Evolutionary conservation across 2,888 invertebrate genomes (phyloP).

Genomic region (Dexiosoma caninum): DNA sequence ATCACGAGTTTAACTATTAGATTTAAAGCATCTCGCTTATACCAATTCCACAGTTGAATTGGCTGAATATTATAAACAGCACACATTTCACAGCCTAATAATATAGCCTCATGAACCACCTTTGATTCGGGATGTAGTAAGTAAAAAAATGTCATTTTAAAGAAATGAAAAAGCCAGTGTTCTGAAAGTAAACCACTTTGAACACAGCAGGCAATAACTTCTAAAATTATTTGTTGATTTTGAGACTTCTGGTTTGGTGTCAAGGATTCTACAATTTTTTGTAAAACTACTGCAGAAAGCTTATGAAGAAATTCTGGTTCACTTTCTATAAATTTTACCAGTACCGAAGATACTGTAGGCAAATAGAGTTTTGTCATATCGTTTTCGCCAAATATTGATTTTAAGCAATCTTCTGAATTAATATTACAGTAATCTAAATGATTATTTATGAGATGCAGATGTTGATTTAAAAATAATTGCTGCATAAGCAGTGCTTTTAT

Average conservation of each 20-base stretch:
- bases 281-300: constrained; percentile 65
- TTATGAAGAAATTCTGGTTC: constrained; percentile 65
- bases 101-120: constrained; percentile 74
- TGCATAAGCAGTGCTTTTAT: constrained; percentile 45
- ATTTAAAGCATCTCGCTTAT: constrained; percentile 74
- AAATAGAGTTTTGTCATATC: constrained; percentile 37
- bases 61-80: constrained; percentile 71
- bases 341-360: constrained; percentile 52
- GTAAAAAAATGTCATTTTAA: constrained; percentile 74
- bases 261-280: constrained; percentile 57
- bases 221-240: constrained; percentile 66
- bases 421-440: constrained; percentile 66
- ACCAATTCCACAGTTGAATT: constrained; percentile 76
- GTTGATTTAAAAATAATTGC: constrained; percentile 35
- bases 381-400: constrained; percentile 16
- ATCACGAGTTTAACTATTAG: constrained; percentile 72
- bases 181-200: constrained; percentile 68
- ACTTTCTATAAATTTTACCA: constrained; percentile 63
- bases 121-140: constrained; percentile 72
- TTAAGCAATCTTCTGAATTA: constrained; percentile 44
- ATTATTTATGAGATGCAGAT: constrained; percentile 47
- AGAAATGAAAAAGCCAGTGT: constrained; percentile 74
- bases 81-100: constrained; percentile 74
- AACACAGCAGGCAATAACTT: constrained; percentile 65
- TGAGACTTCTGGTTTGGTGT: constrained; percentile 25